These are phyloP conservation scores for Neostethus bicornis DNA, from an alignment of 2,797 vertebrate species.

Conservation along the genomic window DNA sequence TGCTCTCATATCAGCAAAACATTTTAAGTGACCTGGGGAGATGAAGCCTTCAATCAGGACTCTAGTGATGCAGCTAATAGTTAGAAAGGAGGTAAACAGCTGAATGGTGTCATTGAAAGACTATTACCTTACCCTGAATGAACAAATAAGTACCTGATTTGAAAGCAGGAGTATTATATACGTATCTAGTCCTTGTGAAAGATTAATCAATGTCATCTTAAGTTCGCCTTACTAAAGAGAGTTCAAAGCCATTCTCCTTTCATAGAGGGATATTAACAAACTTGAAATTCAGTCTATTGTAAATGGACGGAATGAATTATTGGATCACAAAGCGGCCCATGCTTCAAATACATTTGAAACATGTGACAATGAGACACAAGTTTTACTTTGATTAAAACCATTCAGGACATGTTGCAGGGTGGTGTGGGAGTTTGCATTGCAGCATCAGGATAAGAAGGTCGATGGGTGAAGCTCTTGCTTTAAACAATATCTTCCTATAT, in stretches of 20 bases:
- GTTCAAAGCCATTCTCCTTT: neutral
- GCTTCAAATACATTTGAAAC: neutral
- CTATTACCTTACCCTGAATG: too few species aligned
- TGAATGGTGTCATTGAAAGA: too few species aligned
- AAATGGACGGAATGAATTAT: neutral
- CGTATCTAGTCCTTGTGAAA: constrained; percentile 26
- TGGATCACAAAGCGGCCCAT: constrained; percentile 2
- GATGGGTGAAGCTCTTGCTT: too few species aligned
- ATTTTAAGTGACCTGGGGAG: too few species aligned
- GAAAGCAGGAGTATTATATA: neutral
- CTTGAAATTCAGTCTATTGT: neutral
- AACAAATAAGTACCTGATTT: neutral
- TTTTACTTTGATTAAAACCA: neutral
- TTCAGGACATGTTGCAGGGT: too few species aligned
- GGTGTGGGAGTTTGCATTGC: too few species aligned
- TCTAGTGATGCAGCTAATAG: too few species aligned
- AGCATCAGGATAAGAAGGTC: neutral
- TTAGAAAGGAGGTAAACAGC: too few species aligned
- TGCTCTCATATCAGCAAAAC: too few species aligned
- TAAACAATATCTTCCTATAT: too few species aligned
- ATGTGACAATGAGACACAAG: too few species aligned
- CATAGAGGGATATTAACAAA: constrained; percentile 20
- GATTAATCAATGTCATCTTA: neutral
- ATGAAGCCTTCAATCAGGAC: too few species aligned
- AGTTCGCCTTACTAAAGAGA: neutral